Conservation (phyloP, 2,113 vertebrate genomes). For the Pontoporia blainvillei region DNA sequence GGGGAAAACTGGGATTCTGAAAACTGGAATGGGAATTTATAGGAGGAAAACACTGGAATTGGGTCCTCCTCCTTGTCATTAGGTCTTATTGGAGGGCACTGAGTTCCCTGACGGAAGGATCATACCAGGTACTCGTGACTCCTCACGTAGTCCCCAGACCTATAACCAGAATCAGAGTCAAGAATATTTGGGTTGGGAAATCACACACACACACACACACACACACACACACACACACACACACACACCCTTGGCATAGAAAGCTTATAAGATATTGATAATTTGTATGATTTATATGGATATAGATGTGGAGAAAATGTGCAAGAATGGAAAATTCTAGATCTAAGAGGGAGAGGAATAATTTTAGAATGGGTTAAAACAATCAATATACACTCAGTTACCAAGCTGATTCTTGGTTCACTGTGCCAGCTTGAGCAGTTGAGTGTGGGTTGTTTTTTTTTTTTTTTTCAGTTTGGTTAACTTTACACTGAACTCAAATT, state of each 20-base stretch:
- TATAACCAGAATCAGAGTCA: neutral
- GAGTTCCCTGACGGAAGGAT: neutral
- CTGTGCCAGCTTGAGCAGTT: neutral
- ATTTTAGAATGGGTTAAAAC: neutral
- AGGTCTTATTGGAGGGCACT: neutral
- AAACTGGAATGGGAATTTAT: neutral
- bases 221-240: neutral
- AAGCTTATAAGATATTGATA: neutral
- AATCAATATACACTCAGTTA: neutral
- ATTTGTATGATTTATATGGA: neutral
- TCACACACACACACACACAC: neutral
- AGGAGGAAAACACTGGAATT: neutral
- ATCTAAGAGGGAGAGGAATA: neutral
- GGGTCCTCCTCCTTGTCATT: neutral
- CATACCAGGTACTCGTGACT: neutral
- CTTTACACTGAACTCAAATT: neutral
- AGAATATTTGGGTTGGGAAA: neutral
- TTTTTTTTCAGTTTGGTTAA: neutral
- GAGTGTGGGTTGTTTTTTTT: neutral
- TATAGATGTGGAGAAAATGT: neutral
- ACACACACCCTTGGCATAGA: too few relatives aligned
- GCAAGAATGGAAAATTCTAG: neutral
- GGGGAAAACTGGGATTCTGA: neutral
- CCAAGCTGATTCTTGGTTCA: neutral
- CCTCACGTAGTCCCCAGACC: too few relatives aligned